Percentiles rank a stretch among this genome's conserved stretches.
Conservation (phyloP, 1,140 invertebrate species). For the Brachionus manjavacas region DNA sequence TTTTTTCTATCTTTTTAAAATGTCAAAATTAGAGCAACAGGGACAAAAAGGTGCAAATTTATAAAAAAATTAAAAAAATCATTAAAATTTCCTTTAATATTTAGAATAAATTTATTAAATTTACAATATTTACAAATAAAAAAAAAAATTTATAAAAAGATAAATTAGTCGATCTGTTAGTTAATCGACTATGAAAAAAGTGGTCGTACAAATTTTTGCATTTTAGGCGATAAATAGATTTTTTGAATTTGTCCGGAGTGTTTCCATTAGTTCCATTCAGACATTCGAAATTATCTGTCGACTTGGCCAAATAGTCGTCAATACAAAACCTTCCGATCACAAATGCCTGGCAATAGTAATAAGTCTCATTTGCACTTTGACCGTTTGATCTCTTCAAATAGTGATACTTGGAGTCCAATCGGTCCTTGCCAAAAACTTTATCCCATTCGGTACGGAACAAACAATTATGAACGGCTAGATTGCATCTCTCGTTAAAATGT, state of each 20-base stretch:
- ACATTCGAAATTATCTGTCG: neutral
- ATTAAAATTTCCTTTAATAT: no score
- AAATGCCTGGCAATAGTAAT: conserved; percentile 33
- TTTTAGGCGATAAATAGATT: neutral
- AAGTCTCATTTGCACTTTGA: neutral
- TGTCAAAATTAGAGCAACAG: no score
- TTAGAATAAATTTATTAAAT: neutral
- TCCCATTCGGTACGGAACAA: conserved; percentile 39
- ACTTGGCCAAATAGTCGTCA: conserved; percentile 26
- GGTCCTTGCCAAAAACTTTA: conserved; percentile 3
- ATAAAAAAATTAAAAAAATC: no score
- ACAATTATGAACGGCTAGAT: conserved; percentile 27
- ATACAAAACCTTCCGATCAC: conserved; percentile 31
- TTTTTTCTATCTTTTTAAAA: no score
- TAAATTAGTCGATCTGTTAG: neutral
- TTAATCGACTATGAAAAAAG: conserved; percentile 26
- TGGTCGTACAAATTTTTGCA: conserved; percentile 16
- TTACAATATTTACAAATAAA: neutral
- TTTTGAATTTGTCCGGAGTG: neutral
- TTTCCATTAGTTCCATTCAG: conserved; percentile 23
- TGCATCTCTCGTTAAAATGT: conserved; percentile 31
- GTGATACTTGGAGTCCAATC: neutral
- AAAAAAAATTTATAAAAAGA: neutral
- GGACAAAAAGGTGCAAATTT: no score
- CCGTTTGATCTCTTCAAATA: neutral